Conservation (phyloP, 2,888 invertebrate species). For the Alcis repandata region DNA sequence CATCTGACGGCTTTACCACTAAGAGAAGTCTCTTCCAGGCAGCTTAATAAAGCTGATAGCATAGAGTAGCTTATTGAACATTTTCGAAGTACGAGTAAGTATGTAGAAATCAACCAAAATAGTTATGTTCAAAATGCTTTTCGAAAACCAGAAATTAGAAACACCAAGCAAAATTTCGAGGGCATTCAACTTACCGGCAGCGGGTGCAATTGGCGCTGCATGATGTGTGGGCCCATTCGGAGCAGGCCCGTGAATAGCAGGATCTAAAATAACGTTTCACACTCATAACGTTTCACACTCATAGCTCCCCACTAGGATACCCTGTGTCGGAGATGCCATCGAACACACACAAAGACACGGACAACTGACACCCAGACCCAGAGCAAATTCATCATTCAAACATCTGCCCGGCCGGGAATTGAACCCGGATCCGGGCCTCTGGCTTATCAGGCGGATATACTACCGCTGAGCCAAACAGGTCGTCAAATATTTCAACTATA, state of each 20-base stretch:
- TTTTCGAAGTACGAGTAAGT: not conserved
- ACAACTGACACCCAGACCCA: too few species aligned
- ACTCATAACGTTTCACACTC: too few species aligned
- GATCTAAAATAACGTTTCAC: too few species aligned
- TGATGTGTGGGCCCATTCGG: slow-evolving; percentile 27
- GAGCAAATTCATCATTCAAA: too few species aligned
- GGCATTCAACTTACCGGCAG: slow-evolving; percentile 39
- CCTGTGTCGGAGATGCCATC: too few species aligned
- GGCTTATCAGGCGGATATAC: too few species aligned
- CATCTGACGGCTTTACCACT: too few species aligned
- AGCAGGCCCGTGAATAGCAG: slow-evolving; percentile 17
- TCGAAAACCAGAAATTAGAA: slow-evolving; percentile 16
- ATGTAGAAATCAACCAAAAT: slow-evolving; percentile 6
- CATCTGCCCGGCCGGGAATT: too few species aligned
- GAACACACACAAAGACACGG: too few species aligned
- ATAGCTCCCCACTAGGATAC: too few species aligned
- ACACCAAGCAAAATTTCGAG: slow-evolving; percentile 15
- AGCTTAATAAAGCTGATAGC: not conserved
- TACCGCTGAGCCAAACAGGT: too few species aligned
- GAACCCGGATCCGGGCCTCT: too few species aligned
- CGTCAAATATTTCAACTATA: slow-evolving; percentile 16
- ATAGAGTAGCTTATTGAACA: not conserved
- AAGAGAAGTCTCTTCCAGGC: not conserved
- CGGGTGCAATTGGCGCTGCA: slow-evolving; percentile 28
- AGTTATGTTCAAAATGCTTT: slow-evolving; percentile 33